Conservation (phyloP, 1,140 invertebrate species). For the Zaprionus camerounensis region DNA sequence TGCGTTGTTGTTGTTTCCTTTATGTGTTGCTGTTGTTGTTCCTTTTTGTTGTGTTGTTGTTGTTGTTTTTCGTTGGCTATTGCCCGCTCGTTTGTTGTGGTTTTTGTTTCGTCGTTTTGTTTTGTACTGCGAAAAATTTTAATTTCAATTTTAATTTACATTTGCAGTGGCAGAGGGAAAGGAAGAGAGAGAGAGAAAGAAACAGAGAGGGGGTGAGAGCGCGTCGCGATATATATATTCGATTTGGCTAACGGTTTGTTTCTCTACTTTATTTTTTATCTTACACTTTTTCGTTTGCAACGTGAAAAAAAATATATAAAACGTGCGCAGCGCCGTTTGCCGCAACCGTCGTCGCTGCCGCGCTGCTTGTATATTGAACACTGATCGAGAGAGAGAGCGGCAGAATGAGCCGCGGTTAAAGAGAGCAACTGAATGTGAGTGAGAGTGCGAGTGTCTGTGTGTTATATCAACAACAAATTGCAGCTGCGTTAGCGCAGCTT, state of each 20-base stretch:
- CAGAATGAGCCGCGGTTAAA: background rate
- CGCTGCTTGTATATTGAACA: background rate
- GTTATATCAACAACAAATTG: background rate
- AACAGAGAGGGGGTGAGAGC: background rate
- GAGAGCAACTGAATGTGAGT: background rate
- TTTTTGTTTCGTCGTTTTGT: slow-evolving; percentile 28
- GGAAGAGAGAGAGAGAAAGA: background rate
- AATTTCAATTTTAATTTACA: slow-evolving; percentile 30
- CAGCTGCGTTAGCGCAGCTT: background rate
- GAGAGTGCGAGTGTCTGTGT: too few relatives aligned
- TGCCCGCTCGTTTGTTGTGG: slow-evolving; percentile 48
- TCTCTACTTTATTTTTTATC: slow-evolving; percentile 7
- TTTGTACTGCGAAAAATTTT: slow-evolving; percentile 67
- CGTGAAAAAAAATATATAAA: slow-evolving; percentile 4
- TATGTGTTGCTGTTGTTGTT: slow-evolving; percentile 5
- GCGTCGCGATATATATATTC: background rate
- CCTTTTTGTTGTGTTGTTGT: slow-evolving; percentile 9
- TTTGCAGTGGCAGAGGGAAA: background rate
- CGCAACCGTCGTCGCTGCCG: background rate
- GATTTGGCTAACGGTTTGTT: background rate
- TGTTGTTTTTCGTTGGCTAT: slow-evolving; percentile 54
- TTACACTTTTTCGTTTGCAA: slow-evolving; percentile 16
- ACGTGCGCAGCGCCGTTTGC: background rate
- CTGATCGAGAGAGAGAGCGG: background rate
- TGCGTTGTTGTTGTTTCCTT: slow-evolving; percentile 8